phyloP scores from a whole-genome alignment of 2,888 invertebrate genomes.

The Thalpophila matura region DNA sequence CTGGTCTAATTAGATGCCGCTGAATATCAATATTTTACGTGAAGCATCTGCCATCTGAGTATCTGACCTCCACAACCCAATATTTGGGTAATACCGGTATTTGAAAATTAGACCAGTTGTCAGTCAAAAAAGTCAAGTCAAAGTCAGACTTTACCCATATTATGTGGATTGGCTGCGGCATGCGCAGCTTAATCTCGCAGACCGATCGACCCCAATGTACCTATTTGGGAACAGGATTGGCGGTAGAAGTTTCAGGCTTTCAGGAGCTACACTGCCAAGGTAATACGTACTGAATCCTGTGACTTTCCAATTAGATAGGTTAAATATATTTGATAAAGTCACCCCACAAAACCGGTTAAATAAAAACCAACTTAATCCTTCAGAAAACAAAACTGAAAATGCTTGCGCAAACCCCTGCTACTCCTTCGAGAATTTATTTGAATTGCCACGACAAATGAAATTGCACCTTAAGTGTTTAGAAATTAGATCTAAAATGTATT shows the following conservation, averaged over 20 bases:
- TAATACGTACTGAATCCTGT: neutral
- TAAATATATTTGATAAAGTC: neutral
- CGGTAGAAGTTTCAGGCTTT: neutral
- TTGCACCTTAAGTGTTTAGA: slow-evolving; percentile 9
- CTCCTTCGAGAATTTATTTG: neutral
- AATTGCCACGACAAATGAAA: slow-evolving; percentile 3
- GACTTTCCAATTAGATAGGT: slow-evolving; percentile 13
- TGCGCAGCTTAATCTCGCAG: too few relatives aligned
- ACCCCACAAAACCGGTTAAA: neutral
- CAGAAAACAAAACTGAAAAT: slow-evolving; percentile 1
- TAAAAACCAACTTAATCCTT: neutral
- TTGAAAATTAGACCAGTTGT: too few relatives aligned
- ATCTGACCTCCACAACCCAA: too few relatives aligned
- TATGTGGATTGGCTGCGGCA: too few relatives aligned
- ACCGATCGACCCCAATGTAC: too few relatives aligned
- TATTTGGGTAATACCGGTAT: too few relatives aligned
- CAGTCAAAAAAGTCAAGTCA: too few relatives aligned
- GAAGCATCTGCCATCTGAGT: too few relatives aligned
- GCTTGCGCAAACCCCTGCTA: neutral
- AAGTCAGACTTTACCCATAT: too few relatives aligned
- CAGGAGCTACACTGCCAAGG: neutral
- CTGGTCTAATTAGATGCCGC: too few relatives aligned
- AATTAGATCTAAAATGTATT: neutral
- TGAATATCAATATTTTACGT: too few relatives aligned
- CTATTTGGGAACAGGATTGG: too few relatives aligned